Percentiles rank a stretch among this genome's conserved stretches.
Conservation (phyloP, 2,113 vertebrate species). For the Apodemus sylvaticus region DNA sequence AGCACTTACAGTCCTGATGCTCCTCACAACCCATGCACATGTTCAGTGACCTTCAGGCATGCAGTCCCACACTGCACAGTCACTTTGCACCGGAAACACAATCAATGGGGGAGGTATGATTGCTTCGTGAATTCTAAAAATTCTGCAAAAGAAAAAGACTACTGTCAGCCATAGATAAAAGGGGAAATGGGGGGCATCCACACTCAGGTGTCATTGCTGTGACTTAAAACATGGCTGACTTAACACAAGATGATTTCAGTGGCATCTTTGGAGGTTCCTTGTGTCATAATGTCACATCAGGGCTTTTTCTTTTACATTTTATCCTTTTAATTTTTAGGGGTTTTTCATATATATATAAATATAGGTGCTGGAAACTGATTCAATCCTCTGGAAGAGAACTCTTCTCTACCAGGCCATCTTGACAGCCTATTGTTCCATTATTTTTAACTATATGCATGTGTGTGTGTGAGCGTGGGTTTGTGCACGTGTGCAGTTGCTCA, state of each 20-base stretch:
- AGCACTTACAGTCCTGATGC: background rate
- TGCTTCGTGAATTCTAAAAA: background rate
- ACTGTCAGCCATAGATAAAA: background rate
- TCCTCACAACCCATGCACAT: background rate
- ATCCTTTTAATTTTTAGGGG: background rate
- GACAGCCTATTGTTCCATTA: background rate
- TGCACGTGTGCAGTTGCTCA: background rate
- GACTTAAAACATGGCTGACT: background rate
- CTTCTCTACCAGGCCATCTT: background rate
- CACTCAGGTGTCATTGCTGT: background rate
- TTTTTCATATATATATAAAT: too few species aligned
- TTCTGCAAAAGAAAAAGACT: background rate
- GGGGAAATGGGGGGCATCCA: background rate
- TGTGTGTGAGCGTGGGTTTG: background rate
- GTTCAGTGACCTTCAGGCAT: background rate
- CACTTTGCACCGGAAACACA: background rate
- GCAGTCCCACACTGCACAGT: background rate
- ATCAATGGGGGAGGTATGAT: background rate
- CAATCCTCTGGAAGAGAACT: background rate
- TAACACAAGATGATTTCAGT: background rate
- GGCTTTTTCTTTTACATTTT: background rate
- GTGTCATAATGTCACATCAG: background rate
- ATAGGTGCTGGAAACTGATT: background rate
- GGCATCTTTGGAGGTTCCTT: background rate
- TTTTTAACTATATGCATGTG: background rate